Base-by-base conservation (phyloP, 2,888 invertebrate species). In the Seladonia tumulorum region DNA sequence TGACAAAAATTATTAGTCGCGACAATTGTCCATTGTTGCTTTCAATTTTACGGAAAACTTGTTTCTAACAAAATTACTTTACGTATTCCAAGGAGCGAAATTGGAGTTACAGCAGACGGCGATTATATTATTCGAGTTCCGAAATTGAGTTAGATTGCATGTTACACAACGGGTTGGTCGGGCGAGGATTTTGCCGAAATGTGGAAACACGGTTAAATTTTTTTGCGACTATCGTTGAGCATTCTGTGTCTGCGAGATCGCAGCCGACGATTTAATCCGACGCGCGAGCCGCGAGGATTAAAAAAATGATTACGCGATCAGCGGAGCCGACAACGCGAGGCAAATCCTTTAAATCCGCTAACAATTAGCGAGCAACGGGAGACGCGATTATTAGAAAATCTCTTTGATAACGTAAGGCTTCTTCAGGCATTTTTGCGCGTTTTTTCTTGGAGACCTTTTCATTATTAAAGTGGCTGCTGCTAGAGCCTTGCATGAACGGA, bases 191-290 rank as follows among this genome's bases (percentile, higher is more conserved):
- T 22, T 10, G 53, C 7, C 22, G 22, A 53, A 53, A 53, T 8
- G 53, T 22, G 53, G 22, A 49, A 49, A 49, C 49, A 16, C 49
- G 49, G 0, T 53, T 7, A 8, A 22, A 53, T 22, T 60, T 60
- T 10, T 12, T 2, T n/a, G n/a, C 66, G 35, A 7, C 35, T 29
- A 18, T 18, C 66, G 35, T 68, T 18, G 35, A 68, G 18, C 18
- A 39, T 29, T 35, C 66, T 1, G 29, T 68, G 39, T 68, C 39
- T 10, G 68, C 22, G 39, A 25, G 29, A 45, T 29, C 18, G 8
- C 16, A 42, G n/a, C 35, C 49, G 49, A 63, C 60, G 63, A 57
- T 82, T 74, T 82, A 74, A 82, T 82, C 29, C 22, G 39, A 39
- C 68, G 45, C 18, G 10, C 39, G 25, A 47, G 72, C 16, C 25